phyloP scores from a whole-genome alignment of 2,113 vertebrate species.

The Pomatostomus ruficeps region DNA sequence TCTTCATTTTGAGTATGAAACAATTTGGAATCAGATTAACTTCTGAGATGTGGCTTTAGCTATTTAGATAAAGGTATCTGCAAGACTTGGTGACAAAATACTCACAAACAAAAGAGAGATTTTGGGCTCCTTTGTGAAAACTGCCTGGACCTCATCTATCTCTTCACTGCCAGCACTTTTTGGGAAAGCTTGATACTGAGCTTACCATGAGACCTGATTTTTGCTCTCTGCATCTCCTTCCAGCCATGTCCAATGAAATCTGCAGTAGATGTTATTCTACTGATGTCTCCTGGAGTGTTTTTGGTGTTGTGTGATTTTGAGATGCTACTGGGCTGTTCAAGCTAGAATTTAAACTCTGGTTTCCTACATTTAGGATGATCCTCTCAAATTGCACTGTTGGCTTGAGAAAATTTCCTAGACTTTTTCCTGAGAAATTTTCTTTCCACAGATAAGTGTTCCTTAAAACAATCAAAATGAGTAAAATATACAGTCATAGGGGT shows the following conservation, averaged over 20 bases:
- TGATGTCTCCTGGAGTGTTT: background rate
- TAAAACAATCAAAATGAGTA: background rate
- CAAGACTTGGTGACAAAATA: background rate
- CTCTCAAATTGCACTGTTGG: background rate
- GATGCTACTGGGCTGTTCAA: background rate
- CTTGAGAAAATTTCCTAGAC: background rate
- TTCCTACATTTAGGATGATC: background rate
- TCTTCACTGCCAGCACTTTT: background rate
- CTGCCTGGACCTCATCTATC: background rate
- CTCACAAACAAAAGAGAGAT: background rate
- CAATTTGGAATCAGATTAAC: background rate
- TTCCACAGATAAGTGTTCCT: background rate
- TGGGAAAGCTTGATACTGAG: background rate
- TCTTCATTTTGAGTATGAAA: background rate
- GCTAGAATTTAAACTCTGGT: background rate
- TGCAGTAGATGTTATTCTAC: background rate
- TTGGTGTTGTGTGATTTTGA: background rate
- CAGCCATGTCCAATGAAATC: background rate
- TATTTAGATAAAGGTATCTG: background rate
- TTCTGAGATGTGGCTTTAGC: background rate
- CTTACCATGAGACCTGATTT: background rate
- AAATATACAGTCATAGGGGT: background rate
- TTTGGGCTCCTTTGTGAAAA: background rate
- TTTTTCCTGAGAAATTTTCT: background rate
- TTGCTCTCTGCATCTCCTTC: background rate